Evolutionary conservation across 2,888 invertebrate species (phyloP).

Genomic region (Rhogogaster chlorosoma): DNA sequence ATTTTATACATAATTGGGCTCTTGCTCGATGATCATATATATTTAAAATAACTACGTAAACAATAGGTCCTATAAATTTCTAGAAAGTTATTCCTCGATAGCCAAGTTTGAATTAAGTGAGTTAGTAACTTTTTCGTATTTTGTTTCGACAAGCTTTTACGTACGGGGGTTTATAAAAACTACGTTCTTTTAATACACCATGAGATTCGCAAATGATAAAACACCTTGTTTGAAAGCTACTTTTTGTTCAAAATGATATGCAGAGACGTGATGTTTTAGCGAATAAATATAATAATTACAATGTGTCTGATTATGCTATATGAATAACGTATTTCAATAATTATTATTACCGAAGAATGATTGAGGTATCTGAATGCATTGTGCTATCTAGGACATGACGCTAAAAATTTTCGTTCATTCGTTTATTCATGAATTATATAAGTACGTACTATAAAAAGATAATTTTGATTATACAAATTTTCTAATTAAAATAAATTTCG

Average conservation of each 20-base stretch:
- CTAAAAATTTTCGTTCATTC: not conserved
- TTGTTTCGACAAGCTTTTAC: not conserved
- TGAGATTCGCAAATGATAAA: not conserved
- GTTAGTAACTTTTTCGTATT: not conserved
- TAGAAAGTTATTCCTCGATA: conserved; percentile 36
- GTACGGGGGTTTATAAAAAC: not conserved
- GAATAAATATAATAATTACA: not conserved
- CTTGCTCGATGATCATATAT: conserved; percentile 17
- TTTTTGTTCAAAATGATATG: not conserved
- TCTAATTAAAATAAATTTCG: not conserved
- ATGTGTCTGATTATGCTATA: not conserved
- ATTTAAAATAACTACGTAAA: conserved; percentile 11
- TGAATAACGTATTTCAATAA: not conserved
- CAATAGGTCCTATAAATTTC: conserved; percentile 26
- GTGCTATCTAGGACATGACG: conserved; percentile 40
- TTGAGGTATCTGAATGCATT: conserved; percentile 6
- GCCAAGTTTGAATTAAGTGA: conserved; percentile 30
- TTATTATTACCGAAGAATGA: not conserved
- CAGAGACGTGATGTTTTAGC: conserved; percentile 23
- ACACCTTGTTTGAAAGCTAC: not conserved
- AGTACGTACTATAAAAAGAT: not conserved
- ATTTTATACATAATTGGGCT: conserved; percentile 37
- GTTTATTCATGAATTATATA: conserved; percentile 8
- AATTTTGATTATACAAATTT: conserved; percentile 9
- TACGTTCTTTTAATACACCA: not conserved